A percentile compares a stretch with the other conserved stretches of the same genome.
Conservation (phyloP, 2,113 vertebrate species). For the Atractosteus spatula region DNA sequence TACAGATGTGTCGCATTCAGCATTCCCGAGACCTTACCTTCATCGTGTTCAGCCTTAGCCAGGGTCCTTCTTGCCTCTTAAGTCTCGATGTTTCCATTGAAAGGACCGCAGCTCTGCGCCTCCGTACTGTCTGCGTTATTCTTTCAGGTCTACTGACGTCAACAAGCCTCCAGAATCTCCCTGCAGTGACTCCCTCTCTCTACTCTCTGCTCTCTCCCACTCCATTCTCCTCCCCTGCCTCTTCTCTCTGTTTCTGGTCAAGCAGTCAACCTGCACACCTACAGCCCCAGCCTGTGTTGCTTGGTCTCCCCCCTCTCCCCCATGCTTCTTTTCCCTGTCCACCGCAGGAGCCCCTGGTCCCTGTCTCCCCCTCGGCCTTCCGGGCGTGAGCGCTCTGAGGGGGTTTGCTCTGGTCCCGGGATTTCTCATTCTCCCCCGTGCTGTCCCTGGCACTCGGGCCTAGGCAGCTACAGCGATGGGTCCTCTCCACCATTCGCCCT, state of each 20-base stretch:
- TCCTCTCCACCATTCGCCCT: not conserved
- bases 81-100: too few species aligned
- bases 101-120: too few species aligned
- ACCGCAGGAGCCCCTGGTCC: too few species aligned
- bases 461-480: too few species aligned
- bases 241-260: not conserved
- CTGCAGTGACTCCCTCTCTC: not conserved
- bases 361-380: not conserved
- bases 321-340: not conserved
- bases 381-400: not conserved
- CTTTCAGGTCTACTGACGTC: too few species aligned
- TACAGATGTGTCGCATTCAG: too few species aligned
- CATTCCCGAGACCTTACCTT: too few species aligned
- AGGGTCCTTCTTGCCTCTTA: too few species aligned
- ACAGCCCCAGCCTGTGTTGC: not conserved
- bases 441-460: too few species aligned
- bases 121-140: too few species aligned
- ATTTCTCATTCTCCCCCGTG: not conserved
- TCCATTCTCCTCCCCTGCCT: not conserved
- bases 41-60: too few species aligned
- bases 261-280: not conserved
- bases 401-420: not conserved
- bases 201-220: not conserved
- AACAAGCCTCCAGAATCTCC: not conserved
- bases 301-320: not conserved